Evolutionary conservation across 2,797 vertebrate genomes (phyloP), one percentile per base, ranked within the genome.

Genomic region (Mus minutoides): DNA sequence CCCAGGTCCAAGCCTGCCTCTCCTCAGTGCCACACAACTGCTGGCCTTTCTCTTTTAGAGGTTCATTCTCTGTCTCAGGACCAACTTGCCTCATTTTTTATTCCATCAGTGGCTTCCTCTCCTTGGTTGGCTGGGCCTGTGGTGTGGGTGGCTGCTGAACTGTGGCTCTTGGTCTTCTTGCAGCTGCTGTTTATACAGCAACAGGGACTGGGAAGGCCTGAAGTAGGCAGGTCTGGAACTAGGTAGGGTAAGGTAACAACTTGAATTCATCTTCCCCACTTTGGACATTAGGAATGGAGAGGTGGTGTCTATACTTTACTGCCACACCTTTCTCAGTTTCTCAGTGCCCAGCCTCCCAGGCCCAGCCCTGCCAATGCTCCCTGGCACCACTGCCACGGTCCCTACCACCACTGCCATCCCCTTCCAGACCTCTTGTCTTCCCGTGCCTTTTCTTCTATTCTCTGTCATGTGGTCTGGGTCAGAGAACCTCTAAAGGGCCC

Each of bases 131-230:
- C 80, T 64, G 64, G 75, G 75, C 40, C n/a, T 37, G 46, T 3
- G 29, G 87, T 67, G 58, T 96, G 77, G 88, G 92, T 60, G 82
- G 88, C 91, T 78, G 24, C 26, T 24, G 92, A 34, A 40, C 82
- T 29, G 34, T 12, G 40, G 14, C 40, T 77, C 77, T 85, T 54
- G 0, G 13, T 12, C 67, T 88, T 80, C 67, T 78, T 67, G 29
- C 64, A 85, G 85, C 71, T 90, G 84, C n/a, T 95, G 60, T 96
- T 94, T 69, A 79, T 34, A 58, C n/a, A 92, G 14, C 58, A 93
- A 14, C 58, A 46, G 29, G 6, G 52, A 49, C 91, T 75, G 90
- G 54, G 49, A 67, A 90, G 64, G 54, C 46, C 94, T 8, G 17
- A 37, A 22, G 31, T 14, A n/a, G 43, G 26, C 21, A 62, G 73